Evolutionary conservation across 2,797 vertebrate genomes (phyloP).

Genomic region (Protosalanx chinensis): DNA sequence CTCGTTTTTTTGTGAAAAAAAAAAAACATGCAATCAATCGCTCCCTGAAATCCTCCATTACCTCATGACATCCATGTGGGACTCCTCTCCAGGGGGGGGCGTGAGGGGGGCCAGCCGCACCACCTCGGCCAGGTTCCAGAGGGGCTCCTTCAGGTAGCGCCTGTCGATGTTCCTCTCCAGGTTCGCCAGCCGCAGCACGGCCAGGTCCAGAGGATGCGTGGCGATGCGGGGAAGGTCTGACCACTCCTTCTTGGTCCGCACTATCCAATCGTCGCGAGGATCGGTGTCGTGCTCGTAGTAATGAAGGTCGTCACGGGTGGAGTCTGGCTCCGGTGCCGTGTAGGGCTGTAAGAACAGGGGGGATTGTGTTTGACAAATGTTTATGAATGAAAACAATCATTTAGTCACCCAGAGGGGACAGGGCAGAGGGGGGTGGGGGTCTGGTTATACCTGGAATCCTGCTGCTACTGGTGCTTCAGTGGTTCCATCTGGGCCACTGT

Average conservation of each 20-base stretch:
- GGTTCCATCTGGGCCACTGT: slow-evolving; percentile 53
- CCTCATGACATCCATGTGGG: slow-evolving; percentile 72
- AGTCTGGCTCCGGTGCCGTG: slow-evolving; percentile 84
- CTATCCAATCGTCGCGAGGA: slow-evolving; percentile 83
- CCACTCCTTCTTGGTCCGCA: slow-evolving; percentile 84
- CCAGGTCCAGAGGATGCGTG: slow-evolving; percentile 88
- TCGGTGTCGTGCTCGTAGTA: slow-evolving; percentile 89
- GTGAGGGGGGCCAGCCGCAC: slow-evolving; percentile 79
- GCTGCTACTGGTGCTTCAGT: slow-evolving; percentile 58
- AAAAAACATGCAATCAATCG: background rate
- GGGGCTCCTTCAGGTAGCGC: slow-evolving; percentile 90
- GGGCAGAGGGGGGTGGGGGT: background rate
- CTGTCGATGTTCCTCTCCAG: slow-evolving; percentile 91
- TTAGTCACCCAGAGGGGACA: background rate
- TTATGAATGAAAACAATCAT: no score
- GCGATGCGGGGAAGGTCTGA: slow-evolving; percentile 76
- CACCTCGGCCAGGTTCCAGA: slow-evolving; percentile 88
- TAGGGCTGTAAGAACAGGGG: slow-evolving; percentile 74
- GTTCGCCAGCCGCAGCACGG: slow-evolving; percentile 81
- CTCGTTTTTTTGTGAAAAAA: no score
- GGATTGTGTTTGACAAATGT: background rate
- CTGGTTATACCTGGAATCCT: slow-evolving; percentile 69
- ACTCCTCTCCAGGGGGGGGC: slow-evolving; percentile 70
- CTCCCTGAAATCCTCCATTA: slow-evolving; percentile 23
- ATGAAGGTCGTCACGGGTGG: slow-evolving; percentile 81